Conservation (phyloP, 2,888 invertebrate species). For the Diploptera punctata region DNA sequence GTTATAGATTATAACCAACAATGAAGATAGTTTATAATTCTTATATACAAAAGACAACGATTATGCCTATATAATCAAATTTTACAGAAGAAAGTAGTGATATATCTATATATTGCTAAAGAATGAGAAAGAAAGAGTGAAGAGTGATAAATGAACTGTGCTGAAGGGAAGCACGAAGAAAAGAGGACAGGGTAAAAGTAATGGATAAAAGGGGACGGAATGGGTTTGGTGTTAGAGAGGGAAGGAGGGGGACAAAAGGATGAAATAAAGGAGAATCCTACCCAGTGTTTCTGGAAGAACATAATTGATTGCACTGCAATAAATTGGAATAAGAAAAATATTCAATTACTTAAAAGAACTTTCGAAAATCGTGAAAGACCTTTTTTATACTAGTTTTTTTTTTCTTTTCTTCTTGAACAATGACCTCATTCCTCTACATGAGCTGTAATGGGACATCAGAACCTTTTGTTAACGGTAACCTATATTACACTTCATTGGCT, state of each 20-base stretch:
- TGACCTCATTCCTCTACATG: background rate
- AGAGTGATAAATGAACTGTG: slow-evolving; percentile 6
- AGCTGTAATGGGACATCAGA: background rate
- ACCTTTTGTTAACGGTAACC: background rate
- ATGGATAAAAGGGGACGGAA: background rate
- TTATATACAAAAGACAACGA: too few species aligned
- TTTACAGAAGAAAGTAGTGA: too few species aligned
- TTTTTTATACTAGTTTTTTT: background rate
- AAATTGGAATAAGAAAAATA: slow-evolving; percentile 19
- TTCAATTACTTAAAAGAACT: slow-evolving; percentile 15
- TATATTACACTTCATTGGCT: slow-evolving; percentile 17
- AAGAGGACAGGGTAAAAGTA: slow-evolving; percentile 7
- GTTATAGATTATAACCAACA: too few species aligned
- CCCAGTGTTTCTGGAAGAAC: background rate
- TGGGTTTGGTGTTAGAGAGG: background rate
- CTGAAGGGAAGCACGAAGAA: background rate
- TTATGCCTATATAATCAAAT: too few species aligned
- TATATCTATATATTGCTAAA: too few species aligned
- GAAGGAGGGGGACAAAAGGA: background rate
- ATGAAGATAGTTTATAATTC: too few species aligned
- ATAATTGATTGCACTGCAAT: slow-evolving; percentile 11
- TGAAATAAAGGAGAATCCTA: background rate
- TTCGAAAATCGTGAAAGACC: background rate
- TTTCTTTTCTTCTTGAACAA: slow-evolving; percentile 9
- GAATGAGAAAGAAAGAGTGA: background rate